Evolutionary conservation across 2,113 vertebrate genomes (phyloP).

Genomic region (Dunckerocampus dactyliophorus): DNA sequence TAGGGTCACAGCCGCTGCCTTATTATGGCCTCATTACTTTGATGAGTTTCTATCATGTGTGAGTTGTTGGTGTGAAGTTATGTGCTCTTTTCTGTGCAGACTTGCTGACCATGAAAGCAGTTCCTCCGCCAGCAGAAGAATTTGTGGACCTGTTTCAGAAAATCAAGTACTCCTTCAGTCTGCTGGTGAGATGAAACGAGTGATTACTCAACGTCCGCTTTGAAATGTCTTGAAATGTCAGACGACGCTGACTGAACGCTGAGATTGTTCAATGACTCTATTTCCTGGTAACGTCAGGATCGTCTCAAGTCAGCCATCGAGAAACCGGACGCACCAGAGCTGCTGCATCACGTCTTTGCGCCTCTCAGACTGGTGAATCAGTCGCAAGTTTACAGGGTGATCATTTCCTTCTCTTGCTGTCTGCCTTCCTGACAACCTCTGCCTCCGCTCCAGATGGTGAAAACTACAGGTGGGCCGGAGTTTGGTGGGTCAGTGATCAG

Average conservation of each 20-base stretch:
- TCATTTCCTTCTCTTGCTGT: neutral
- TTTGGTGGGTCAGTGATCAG: conserved; percentile 66
- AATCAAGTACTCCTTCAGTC: conserved; percentile 82
- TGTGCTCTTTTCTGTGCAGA: conserved; percentile 58
- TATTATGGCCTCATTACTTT: neutral
- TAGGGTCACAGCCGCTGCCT: too few relatives aligned
- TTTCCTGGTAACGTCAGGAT: conserved; percentile 63
- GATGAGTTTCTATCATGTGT: neutral
- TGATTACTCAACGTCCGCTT: neutral
- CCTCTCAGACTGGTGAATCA: conserved; percentile 75
- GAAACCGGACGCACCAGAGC: conserved; percentile 75
- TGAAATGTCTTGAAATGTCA: neutral
- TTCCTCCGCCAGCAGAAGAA: conserved; percentile 74
- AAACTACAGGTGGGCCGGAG: conserved; percentile 73
- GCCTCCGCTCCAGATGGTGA: conserved; percentile 71
- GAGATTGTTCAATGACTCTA: neutral
- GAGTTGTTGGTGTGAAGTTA: neutral
- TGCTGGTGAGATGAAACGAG: conserved; percentile 74
- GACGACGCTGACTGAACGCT: too few relatives aligned
- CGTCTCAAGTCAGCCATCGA: conserved; percentile 74
- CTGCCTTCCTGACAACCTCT: neutral
- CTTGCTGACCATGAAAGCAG: conserved; percentile 72
- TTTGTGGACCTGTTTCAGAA: conserved; percentile 82
- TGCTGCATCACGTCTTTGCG: conserved; percentile 80
- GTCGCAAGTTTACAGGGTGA: neutral